Evolutionary conservation across 2,797 vertebrate species (phyloP).

Genomic region (Hydrocynus forskahlii): DNA sequence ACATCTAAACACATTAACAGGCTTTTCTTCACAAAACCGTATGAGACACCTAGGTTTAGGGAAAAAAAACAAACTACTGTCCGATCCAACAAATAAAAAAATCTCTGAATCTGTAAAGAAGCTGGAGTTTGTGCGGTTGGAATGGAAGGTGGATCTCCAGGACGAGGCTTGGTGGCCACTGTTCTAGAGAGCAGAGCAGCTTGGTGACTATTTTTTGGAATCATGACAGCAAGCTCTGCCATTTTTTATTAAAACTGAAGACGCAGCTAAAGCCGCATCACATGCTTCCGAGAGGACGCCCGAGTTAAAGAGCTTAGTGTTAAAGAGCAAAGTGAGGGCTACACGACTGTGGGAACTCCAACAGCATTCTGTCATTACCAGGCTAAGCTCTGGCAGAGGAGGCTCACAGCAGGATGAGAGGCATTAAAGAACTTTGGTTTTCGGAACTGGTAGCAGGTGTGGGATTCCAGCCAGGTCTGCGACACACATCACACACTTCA

Average conservation of each 20-base stretch:
- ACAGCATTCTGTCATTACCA: neutral
- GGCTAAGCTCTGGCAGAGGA: neutral
- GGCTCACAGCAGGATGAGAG: conserved; percentile 19
- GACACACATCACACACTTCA: conserved; percentile 39
- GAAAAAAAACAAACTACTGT: no score
- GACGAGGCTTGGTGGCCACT: neutral
- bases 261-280: neutral
- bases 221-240: neutral
- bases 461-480: conserved; percentile 41
- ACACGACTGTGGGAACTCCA: neutral
- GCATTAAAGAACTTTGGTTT: conserved; percentile 13
- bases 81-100: no score
- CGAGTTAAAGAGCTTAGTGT: neutral
- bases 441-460: conserved; percentile 20
- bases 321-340: neutral
- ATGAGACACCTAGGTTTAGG: no score
- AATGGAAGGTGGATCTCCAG: no score
- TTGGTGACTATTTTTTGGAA: neutral
- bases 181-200: neutral
- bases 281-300: neutral
- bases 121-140: no score
- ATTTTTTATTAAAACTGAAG: neutral
- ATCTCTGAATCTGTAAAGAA: no score
- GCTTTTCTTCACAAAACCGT: no score
- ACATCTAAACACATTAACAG: no score